A percentile compares a stretch with the other conserved stretches of the same genome.
These are phyloP conservation scores for Phlogophora meticulosa DNA, from an alignment of 2,888 invertebrate genomes.

Conservation along the genomic window DNA sequence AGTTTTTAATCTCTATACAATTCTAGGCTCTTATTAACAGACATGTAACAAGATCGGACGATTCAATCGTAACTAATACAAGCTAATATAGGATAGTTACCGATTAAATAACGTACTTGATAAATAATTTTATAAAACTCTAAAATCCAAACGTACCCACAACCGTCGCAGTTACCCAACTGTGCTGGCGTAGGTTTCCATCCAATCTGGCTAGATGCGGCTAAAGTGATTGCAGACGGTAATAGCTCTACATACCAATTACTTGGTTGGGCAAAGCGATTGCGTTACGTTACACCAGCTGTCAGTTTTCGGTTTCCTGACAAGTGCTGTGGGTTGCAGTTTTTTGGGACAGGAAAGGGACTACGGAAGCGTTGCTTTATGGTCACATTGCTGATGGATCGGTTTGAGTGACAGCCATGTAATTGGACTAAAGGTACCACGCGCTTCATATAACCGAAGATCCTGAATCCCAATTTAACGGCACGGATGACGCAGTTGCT, in stretches of 20 bases:
- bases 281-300: conserved; percentile 11
- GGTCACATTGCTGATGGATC: conserved; percentile 23
- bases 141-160: no score
- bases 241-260: conserved; percentile 45
- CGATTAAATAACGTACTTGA: no score
- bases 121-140: no score
- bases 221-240: conserved; percentile 51
- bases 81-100: no score
- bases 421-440: conserved; percentile 1
- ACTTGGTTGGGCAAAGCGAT: conserved; percentile 33
- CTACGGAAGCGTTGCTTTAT: neutral
- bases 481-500: no score
- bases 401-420: conserved; percentile 18
- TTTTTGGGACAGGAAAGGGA: conserved; percentile 20
- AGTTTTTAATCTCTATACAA: no score
- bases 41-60: no score
- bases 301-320: conserved; percentile 5
- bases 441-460: neutral
- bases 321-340: conserved; percentile 10
- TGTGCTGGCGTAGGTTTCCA: conserved; percentile 31
- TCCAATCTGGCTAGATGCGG: conserved; percentile 45
- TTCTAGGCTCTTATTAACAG: no score
- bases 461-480: neutral
- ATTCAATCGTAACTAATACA: no score
- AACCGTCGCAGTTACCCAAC: no score